A percentile compares a stretch with the other conserved stretches of the same genome.
Conservation (phyloP, 2,888 invertebrate genomes). For the Nemoura dubitans region DNA sequence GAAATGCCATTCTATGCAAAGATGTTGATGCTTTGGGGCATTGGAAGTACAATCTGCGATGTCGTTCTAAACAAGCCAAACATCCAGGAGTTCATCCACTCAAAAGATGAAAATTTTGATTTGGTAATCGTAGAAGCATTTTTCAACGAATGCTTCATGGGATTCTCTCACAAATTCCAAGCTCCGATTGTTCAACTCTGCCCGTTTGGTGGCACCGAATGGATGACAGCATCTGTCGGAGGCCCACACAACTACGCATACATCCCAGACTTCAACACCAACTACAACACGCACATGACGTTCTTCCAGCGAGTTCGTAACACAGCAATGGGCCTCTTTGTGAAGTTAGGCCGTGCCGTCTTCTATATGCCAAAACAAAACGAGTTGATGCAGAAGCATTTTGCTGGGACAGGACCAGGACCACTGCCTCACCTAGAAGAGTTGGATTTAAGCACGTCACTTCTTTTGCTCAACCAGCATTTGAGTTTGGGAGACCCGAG, state of each 20-base stretch:
- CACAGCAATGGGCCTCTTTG: slow-evolving; percentile 54
- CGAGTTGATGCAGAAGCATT: slow-evolving; percentile 30
- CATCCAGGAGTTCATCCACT: slow-evolving; percentile 38
- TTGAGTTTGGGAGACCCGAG: slow-evolving; percentile 51
- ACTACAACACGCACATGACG: slow-evolving; percentile 61
- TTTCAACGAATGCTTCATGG: slow-evolving; percentile 45
- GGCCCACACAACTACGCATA: slow-evolving; percentile 62
- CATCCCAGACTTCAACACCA: slow-evolving; percentile 64
- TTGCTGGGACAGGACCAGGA: neutral
- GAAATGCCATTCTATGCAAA: neutral
- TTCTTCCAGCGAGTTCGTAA: slow-evolving; percentile 62
- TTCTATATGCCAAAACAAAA: slow-evolving; percentile 35
- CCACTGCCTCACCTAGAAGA: slow-evolving; percentile 46
- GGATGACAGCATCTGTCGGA: slow-evolving; percentile 63
- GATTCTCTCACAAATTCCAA: slow-evolving; percentile 48
- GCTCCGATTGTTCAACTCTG: slow-evolving; percentile 57
- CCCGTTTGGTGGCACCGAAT: slow-evolving; percentile 61
- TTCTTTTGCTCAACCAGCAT: slow-evolving; percentile 54
- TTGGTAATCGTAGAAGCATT: slow-evolving; percentile 44
- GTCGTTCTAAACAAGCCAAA: neutral
- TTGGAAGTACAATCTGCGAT: slow-evolving; percentile 28
- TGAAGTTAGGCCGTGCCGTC: neutral
- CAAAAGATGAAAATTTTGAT: slow-evolving; percentile 47
- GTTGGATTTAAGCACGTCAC: slow-evolving; percentile 49
- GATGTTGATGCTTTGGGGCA: slow-evolving; percentile 15